Evolutionary conservation across 2,797 vertebrate species (phyloP).

Genomic region (Chelon labrosus): DNA sequence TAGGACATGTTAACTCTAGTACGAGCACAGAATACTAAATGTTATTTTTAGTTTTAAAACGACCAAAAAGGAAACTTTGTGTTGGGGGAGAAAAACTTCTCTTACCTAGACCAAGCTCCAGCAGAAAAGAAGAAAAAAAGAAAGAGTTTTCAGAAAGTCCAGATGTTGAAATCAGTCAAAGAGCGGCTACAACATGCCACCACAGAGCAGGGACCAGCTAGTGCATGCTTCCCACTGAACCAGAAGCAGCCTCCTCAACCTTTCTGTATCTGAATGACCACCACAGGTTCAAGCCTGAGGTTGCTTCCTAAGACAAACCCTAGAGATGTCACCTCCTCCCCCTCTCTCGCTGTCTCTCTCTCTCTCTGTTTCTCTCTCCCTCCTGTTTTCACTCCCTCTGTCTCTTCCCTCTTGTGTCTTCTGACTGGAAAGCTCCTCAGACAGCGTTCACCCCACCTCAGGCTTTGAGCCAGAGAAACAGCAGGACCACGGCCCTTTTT

Average conservation of each 20-base stretch:
- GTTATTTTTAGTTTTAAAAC: conserved; percentile 3
- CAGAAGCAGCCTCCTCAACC: conserved; percentile 71
- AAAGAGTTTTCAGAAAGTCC: conserved; percentile 71
- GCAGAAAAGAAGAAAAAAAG: conserved; percentile 34
- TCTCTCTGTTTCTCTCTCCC: conserved; percentile 31
- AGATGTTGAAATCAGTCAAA: conserved; percentile 58
- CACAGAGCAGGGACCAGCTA: conserved; percentile 63
- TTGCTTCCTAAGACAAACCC: conserved; percentile 79
- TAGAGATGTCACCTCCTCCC: conserved; percentile 83
- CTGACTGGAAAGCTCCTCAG: conserved; percentile 76
- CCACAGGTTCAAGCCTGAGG: conserved; percentile 81
- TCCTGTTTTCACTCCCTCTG: conserved; percentile 59
- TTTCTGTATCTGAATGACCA: conserved; percentile 75
- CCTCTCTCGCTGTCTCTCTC: conserved; percentile 44
- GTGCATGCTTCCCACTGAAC: conserved; percentile 72
- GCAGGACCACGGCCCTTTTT: conserved; percentile 68
- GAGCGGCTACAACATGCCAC: conserved; percentile 67
- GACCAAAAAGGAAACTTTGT: conserved; percentile 13
- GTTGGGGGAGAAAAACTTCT: conserved; percentile 11
- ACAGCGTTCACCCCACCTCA: conserved; percentile 77
- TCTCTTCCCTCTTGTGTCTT: conserved; percentile 79
- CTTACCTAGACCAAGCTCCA: conserved; percentile 78
- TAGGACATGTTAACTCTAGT: not conserved
- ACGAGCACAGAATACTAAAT: too few relatives aligned
- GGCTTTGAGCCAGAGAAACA: conserved; percentile 72